Base-by-base conservation (phyloP, 2,113 vertebrate species). In the Brachionichthys hirsutus region DNA sequence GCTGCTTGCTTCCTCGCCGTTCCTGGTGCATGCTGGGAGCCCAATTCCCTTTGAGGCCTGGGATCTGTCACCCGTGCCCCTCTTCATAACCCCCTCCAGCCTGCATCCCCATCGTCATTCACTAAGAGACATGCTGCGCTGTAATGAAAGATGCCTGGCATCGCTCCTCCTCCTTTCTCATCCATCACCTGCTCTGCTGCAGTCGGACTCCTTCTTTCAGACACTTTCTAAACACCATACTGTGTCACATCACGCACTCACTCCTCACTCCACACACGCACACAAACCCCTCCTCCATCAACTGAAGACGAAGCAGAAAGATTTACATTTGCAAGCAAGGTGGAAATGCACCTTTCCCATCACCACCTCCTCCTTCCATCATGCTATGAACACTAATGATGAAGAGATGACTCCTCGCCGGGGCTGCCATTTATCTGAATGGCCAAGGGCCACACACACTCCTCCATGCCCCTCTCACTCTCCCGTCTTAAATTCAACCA, bases 381-480 rank as follows among this genome's bases (percentile, higher is more conserved):
- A 89, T 68, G 75, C 86, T 87, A 77, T 83, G 83, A 86, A 79
- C 85, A 81, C 82, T 90, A 90, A 90, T 90, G 89, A 89, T 89
- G 89, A 84, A 84, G 86, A 85, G 86, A 88, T 82, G 86, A 88
- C 78, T 89, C 82, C 79, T 89, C 83, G 75, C 67, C 80, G 67
- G 74, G 81, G 85, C 81, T 81, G 77, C 79, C 85, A 89, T 90
- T 90, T 87, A 86, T 88, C 78, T 86, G 75, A 47, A 82, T 53
- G 48, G 58, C 79, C 70, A 62, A 52, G 84, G 73, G 76, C 85
- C 75, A 60, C 45, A 34, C 62, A 70, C 57, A 40, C 70, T 78
- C 65, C 68, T 80, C 47, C 74, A 67, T 61, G 48, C 63, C 68
- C 61, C 66, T 62, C 53, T 38, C 30, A 71, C 61, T 58, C 54